A percentile compares a stretch with the other conserved stretches of the same genome.
phyloP scores from a whole-genome alignment of 2,888 invertebrate species.

The Mamestra brassicae region DNA sequence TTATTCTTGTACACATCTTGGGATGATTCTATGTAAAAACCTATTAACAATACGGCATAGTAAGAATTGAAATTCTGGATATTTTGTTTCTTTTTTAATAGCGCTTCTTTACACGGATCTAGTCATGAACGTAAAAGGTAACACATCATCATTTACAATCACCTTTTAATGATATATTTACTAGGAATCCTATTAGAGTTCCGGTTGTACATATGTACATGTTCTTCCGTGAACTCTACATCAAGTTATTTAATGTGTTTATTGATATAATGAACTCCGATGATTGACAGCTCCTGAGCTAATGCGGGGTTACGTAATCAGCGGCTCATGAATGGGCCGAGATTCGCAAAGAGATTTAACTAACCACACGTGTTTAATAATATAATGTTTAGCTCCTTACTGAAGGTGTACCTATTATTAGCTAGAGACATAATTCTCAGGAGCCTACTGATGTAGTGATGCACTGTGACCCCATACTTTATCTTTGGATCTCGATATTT shows the following conservation, averaged over 20 bases:
- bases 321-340: conserved; percentile 46
- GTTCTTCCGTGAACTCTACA: conserved; percentile 58
- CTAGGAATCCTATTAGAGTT: conserved; percentile 56
- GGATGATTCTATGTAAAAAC: conserved; percentile 40
- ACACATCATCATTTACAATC: conserved; percentile 42
- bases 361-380: not conserved
- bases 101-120: conserved; percentile 57
- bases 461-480: conserved; percentile 13
- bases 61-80: conserved; percentile 22
- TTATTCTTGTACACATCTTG: conserved; percentile 43
- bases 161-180: conserved; percentile 44
- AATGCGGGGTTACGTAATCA: conserved; percentile 51
- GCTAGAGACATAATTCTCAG: not conserved
- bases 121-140: conserved; percentile 43
- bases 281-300: conserved; percentile 52
- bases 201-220: conserved; percentile 57
- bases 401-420: conserved; percentile 20
- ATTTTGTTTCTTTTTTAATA: conserved; percentile 22
- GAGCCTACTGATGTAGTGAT: conserved; percentile 4
- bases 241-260: conserved; percentile 49
- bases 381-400: conserved; percentile 26
- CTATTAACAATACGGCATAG: conserved; percentile 6
- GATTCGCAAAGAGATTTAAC: conserved; percentile 36
- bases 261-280: conserved; percentile 39
- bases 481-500: conserved; percentile 19